These are phyloP conservation scores for Penaeus monodon DNA, from an alignment of 2,888 invertebrate species.

Conservation along the genomic window DNA sequence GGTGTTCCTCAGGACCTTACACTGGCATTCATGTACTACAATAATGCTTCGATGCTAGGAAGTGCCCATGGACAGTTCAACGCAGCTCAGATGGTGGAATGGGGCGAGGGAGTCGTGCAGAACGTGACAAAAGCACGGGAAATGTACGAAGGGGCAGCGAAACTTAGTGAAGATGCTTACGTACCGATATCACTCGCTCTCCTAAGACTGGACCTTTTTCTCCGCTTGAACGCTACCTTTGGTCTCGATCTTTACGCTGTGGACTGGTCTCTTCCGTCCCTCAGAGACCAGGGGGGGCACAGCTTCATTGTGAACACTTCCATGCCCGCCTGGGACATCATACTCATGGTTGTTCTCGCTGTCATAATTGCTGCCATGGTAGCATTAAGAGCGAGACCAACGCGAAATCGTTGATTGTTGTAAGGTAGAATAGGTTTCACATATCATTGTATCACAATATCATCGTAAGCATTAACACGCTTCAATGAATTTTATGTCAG, in stretches of 20 bases:
- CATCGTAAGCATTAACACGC: no score
- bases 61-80: slow-evolving; percentile 48
- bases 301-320: not conserved
- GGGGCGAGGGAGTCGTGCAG: slow-evolving; percentile 47
- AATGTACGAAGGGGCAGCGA: slow-evolving; percentile 29
- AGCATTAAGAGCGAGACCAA: not conserved
- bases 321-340: slow-evolving; percentile 22
- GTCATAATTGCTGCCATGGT: slow-evolving; percentile 4
- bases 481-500: no score
- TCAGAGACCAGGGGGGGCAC: not conserved
- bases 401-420: not conserved
- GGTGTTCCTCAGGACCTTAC: slow-evolving; percentile 14
- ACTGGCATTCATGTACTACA: slow-evolving; percentile 33
- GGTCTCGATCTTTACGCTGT: slow-evolving; percentile 38
- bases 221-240: slow-evolving; percentile 9
- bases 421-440: no score
- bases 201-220: slow-evolving; percentile 28
- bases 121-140: slow-evolving; percentile 39
- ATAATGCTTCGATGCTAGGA: slow-evolving; percentile 31
- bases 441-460: no score
- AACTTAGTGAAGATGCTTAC: slow-evolving; percentile 14
- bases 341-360: slow-evolving; percentile 11
- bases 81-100: slow-evolving; percentile 45
- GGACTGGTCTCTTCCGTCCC: not conserved
- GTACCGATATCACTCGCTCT: slow-evolving; percentile 47